phyloP scores from a whole-genome alignment of 2,888 invertebrate genomes.

The Deilephila porcellus region DNA sequence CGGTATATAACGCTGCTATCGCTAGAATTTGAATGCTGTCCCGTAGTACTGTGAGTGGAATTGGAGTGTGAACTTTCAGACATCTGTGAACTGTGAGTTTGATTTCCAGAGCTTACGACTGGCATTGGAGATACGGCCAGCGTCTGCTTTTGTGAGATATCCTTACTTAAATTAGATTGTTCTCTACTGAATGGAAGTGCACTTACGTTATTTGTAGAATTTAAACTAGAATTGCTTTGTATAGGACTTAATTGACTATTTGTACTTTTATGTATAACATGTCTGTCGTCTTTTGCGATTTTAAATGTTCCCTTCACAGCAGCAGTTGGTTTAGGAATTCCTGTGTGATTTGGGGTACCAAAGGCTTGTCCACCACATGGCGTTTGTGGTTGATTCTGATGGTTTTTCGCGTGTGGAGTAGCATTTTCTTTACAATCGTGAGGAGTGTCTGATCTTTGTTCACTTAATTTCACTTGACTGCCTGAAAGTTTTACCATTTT shows the following conservation, averaged over 20 bases:
- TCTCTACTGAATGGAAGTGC: slow-evolving; percentile 79
- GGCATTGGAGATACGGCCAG: slow-evolving; percentile 91
- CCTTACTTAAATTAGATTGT: slow-evolving; percentile 81
- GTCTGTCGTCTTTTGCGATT: slow-evolving; percentile 85
- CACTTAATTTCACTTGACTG: slow-evolving; percentile 75
- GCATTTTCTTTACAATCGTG: slow-evolving; percentile 57
- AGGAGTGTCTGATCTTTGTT: slow-evolving; percentile 66
- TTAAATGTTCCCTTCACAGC: slow-evolving; percentile 96
- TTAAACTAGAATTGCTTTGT: slow-evolving; percentile 84
- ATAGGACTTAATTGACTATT: slow-evolving; percentile 84
- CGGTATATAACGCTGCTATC: slow-evolving; percentile 90
- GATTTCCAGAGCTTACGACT: slow-evolving; percentile 68
- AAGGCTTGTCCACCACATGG: slow-evolving; percentile 78
- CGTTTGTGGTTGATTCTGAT: slow-evolving; percentile 56
- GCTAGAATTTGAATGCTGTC: slow-evolving; percentile 89
- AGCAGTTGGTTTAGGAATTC: slow-evolving; percentile 96
- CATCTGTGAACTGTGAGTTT: slow-evolving; percentile 80
- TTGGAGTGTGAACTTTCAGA: slow-evolving; percentile 88
- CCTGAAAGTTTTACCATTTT: slow-evolving; percentile 81
- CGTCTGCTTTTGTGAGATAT: slow-evolving; percentile 80
- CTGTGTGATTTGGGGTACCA: slow-evolving; percentile 76
- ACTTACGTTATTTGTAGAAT: slow-evolving; percentile 80
- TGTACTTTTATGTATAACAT: slow-evolving; percentile 83
- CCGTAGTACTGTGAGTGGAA: slow-evolving; percentile 86
- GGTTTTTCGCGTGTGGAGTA: slow-evolving; percentile 51